Evolutionary conservation across 2,113 vertebrate species (phyloP).

Genomic region (Cricetomys ansorgei): DNA sequence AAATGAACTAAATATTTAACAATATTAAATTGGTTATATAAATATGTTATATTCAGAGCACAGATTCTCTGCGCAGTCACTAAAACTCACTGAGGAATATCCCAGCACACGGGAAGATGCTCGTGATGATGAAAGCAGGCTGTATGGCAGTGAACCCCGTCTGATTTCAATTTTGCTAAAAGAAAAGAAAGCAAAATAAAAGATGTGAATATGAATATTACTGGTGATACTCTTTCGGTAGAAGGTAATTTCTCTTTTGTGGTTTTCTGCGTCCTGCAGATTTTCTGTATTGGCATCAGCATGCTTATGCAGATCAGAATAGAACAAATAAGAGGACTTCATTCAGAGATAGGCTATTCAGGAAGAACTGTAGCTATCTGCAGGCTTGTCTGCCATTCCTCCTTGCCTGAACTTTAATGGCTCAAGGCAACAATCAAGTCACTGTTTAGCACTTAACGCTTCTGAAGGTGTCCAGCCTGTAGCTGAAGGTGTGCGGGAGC

Average conservation of each 20-base stretch:
- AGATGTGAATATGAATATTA: neutral
- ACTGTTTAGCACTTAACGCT: neutral
- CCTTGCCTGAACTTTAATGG: neutral
- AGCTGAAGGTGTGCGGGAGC: neutral
- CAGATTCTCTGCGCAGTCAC: neutral
- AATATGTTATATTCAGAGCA: neutral
- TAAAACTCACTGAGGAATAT: neutral
- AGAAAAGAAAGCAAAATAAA: neutral
- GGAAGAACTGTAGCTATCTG: neutral
- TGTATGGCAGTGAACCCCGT: neutral
- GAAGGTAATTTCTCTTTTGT: neutral
- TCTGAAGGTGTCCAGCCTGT: neutral
- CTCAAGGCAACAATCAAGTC: neutral
- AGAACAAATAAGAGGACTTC: neutral
- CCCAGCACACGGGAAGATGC: neutral
- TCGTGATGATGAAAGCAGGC: neutral
- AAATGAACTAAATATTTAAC: constrained; percentile 8
- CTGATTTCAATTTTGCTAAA: constrained; percentile 44
- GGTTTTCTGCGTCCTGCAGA: neutral
- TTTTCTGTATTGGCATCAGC: neutral
- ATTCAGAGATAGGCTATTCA: neutral
- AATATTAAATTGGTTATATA: constrained; percentile 7
- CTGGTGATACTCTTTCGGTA: neutral
- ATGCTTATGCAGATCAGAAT: neutral
- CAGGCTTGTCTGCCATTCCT: neutral